phyloP scores from a whole-genome alignment of 2,797 vertebrate genomes.

The Molossus molossus region DNA sequence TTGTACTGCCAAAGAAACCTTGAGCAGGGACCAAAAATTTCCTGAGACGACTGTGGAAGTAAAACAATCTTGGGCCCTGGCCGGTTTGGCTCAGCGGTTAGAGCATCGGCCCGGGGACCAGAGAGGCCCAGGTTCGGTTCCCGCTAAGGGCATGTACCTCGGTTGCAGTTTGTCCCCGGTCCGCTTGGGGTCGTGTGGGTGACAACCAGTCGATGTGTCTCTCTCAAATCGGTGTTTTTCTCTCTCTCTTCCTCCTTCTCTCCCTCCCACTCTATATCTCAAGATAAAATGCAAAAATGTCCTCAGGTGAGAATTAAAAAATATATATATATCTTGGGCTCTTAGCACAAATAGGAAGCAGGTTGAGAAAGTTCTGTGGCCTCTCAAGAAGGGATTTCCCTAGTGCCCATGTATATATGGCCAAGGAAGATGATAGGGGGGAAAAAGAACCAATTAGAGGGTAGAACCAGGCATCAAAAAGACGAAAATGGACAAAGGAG shows the following conservation, averaged over 20 bases:
- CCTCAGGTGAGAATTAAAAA: too few relatives aligned
- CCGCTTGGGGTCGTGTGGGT: too few relatives aligned
- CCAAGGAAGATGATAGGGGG: not conserved
- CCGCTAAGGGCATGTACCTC: too few relatives aligned
- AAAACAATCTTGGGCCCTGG: not conserved
- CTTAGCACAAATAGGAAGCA: not conserved
- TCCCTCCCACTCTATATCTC: too few relatives aligned
- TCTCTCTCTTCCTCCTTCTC: too few relatives aligned
- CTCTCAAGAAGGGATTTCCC: not conserved
- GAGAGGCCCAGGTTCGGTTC: too few relatives aligned
- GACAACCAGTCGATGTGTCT: too few relatives aligned
- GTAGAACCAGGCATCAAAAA: not conserved
- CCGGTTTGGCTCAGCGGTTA: too few relatives aligned
- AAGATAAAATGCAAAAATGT: too few relatives aligned
- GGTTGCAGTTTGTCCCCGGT: too few relatives aligned
- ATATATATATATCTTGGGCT: not conserved
- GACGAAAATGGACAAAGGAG: not conserved
- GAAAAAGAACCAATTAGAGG: not conserved
- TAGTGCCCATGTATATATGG: not conserved
- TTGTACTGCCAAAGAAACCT: slow-evolving; percentile 38
- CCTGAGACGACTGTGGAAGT: slow-evolving; percentile 41
- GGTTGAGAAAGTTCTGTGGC: not conserved
- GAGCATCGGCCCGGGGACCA: too few relatives aligned
- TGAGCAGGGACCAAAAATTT: slow-evolving; percentile 5
- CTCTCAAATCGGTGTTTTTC: too few relatives aligned